Evolutionary conservation across 2,888 invertebrate genomes (phyloP), one percentile per base, ranked within the genome.

Genomic region (Cataglyphis cursor): DNA sequence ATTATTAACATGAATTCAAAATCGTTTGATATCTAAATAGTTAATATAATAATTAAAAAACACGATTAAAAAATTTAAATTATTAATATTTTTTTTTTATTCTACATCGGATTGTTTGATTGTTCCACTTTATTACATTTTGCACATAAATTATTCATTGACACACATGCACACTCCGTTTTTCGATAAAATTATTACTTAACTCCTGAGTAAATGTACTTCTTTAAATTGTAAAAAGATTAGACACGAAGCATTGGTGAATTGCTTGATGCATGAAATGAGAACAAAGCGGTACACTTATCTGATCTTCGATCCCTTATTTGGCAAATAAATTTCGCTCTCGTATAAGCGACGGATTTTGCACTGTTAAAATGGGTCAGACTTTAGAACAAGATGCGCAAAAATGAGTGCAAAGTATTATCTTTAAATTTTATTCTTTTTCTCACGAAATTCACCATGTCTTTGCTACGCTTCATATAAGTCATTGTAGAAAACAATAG

Each of bases 261-360:
- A 24, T 1, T 24, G 24, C 24, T 24, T 24, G 24, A 24, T 24
- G 38, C 24, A 15, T 62, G 64, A 75, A 35, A 62, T 24, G 31
- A 28, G 51, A 41, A 65, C 28, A 76, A 57, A 76, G 76, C 76
- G 51, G 24, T 35, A 28, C 15, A 15, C 28, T 76, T 76, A 76
- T 76, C 28, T 54, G 64, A 64, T 65, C 54, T 65, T 64, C 5
- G 21, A 76, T 54, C 28, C 38, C 8, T 31, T 8, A 21, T 15
- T 44, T 76, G 68, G 31, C 44, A 44, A 35, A 57, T 68, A 78
- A 68, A 59, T 78, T 78, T 12, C 18, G 4, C 8, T 59, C 41
- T 59, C 21, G 28, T 5, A 31, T 78, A 59, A 59, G 61, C 31
- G 41, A 48, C 21, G 18, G 41, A 59, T 44, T 68, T 65, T 35